phyloP scores from a whole-genome alignment of 2,113 vertebrate genomes.

The Psittacus erithacus region DNA sequence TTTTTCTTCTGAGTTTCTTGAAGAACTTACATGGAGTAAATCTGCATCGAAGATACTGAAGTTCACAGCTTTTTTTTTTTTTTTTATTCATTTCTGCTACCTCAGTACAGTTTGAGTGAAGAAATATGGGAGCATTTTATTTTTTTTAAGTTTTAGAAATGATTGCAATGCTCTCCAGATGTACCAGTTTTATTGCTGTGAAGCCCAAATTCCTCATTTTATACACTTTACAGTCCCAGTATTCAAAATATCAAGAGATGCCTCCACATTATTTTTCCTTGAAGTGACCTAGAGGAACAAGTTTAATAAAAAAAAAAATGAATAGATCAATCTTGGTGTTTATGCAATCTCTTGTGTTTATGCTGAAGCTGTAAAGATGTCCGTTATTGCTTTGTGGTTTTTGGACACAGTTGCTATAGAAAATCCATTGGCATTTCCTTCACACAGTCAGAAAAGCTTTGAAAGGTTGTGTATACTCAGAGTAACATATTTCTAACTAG shows the following conservation, averaged over 20 bases:
- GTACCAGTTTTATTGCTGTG: background rate
- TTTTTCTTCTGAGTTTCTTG: background rate
- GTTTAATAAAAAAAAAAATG: constrained; percentile 9
- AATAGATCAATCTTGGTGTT: background rate
- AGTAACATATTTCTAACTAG: background rate
- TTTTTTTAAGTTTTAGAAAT: background rate
- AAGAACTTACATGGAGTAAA: background rate
- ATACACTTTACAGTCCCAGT: background rate
- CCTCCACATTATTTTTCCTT: background rate
- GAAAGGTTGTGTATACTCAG: background rate
- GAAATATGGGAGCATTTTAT: background rate
- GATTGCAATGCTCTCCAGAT: background rate
- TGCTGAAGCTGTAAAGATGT: background rate
- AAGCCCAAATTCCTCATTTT: background rate
- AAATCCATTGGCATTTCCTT: background rate
- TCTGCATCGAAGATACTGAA: background rate
- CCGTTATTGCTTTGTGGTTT: background rate
- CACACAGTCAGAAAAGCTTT: background rate
- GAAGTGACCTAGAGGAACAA: background rate
- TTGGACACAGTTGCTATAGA: background rate
- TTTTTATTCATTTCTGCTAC: background rate
- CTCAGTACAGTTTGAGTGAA: background rate
- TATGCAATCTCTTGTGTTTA: background rate
- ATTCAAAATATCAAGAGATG: background rate
- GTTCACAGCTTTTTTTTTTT: background rate